These are phyloP conservation scores for Trachops cirrhosus DNA, from an alignment of 2,797 vertebrate genomes.

Conservation along the genomic window DNA sequence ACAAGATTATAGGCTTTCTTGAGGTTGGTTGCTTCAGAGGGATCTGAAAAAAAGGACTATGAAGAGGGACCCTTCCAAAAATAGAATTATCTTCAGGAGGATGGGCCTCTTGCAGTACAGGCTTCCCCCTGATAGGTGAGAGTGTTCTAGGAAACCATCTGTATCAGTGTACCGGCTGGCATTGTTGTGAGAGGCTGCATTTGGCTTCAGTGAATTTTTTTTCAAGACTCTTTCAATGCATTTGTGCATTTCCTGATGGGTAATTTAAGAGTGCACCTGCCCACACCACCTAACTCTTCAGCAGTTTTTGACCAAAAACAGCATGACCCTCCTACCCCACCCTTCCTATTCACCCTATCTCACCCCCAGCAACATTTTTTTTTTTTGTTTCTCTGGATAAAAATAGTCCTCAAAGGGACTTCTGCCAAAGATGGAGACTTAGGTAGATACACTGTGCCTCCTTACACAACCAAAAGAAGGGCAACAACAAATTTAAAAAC, in stretches of 20 bases:
- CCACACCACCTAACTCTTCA: neutral
- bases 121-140: neutral
- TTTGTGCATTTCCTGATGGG: neutral
- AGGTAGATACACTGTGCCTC: too few species aligned
- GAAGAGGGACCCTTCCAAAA: neutral
- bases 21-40: neutral
- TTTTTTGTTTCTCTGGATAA: neutral
- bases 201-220: neutral
- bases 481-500: too few species aligned
- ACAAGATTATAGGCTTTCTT: neutral
- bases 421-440: too few species aligned
- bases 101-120: neutral
- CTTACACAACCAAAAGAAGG: too few species aligned
- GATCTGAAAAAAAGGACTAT: neutral
- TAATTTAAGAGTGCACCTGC: neutral
- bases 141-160: neutral
- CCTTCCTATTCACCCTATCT: neutral
- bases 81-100: neutral
- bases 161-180: neutral
- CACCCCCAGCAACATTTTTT: neutral
- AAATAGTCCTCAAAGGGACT: neutral
- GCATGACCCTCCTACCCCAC: neutral
- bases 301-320: neutral
- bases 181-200: neutral
- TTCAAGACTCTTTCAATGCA: neutral